Evolutionary conservation across 2,888 invertebrate genomes (phyloP).

Genomic region (Xestia c-nigrum): DNA sequence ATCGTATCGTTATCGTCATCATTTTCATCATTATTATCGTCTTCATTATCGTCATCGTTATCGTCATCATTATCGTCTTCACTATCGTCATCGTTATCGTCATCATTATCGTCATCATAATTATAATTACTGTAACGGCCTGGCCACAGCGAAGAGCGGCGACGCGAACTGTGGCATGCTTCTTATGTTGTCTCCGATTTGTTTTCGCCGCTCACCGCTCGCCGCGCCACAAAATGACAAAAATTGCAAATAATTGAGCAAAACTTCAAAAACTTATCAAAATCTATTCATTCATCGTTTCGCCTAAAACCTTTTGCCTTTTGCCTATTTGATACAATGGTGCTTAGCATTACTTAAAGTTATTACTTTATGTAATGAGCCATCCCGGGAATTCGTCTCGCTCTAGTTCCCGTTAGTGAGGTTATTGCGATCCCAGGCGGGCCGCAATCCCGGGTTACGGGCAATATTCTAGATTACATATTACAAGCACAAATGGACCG

Average conservation of each 20-base stretch:
- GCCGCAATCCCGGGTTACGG: slow-evolving; percentile 22
- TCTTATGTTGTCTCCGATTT: no score
- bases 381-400: slow-evolving; percentile 57
- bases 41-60: no score
- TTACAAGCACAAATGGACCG: slow-evolving; percentile 58
- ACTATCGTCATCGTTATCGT: no score
- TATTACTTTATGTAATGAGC: slow-evolving; percentile 59
- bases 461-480: slow-evolving; percentile 53
- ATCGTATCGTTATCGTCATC: no score
- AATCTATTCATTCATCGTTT: not conserved
- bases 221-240: no score
- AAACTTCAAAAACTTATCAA: not conserved
- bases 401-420: slow-evolving; percentile 51
- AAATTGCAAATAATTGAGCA: not conserved
- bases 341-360: slow-evolving; percentile 48
- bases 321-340: slow-evolving; percentile 39
- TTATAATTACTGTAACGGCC: no score
- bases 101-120: no score
- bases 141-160: no score
- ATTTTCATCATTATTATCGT: no score
- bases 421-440: slow-evolving; percentile 51
- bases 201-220: no score
- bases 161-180: no score
- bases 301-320: slow-evolving; percentile 14
- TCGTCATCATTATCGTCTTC: no score